Conservation (phyloP, 2,113 vertebrate genomes). For the Heterochromis multidens region DNA sequence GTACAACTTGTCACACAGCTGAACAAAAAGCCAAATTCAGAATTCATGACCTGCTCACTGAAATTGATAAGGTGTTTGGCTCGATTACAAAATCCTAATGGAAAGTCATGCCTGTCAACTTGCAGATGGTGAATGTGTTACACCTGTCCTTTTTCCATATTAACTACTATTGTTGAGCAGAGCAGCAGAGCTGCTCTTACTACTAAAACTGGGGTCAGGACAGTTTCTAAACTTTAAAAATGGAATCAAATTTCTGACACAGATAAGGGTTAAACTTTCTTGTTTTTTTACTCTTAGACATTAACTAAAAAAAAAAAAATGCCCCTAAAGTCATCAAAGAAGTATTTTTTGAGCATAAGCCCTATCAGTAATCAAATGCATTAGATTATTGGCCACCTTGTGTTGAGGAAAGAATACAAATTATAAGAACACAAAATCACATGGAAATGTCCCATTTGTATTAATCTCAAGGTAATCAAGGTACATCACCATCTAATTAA, state of each 20-base stretch:
- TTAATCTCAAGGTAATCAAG: constrained; percentile 39
- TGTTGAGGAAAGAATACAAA: not conserved
- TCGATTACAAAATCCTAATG: constrained; percentile 47
- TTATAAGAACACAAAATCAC: not conserved
- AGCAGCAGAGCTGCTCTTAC: not conserved
- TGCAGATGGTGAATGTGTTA: constrained; percentile 39
- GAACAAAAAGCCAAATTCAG: constrained; percentile 36
- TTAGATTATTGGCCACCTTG: not conserved
- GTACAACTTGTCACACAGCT: constrained; percentile 38
- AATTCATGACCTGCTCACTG: constrained; percentile 42
- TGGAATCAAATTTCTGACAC: not conserved
- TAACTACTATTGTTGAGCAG: constrained; percentile 19
- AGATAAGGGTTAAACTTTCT: not conserved
- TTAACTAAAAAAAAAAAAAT: not conserved
- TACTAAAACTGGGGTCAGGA: not conserved
- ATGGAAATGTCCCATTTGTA: not conserved
- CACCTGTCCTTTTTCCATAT: constrained; percentile 31
- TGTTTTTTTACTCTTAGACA: not conserved
- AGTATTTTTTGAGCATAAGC: not conserved
- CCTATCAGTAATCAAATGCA: not conserved
- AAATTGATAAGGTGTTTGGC: constrained; percentile 51
- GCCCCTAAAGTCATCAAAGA: not conserved
- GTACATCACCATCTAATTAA: constrained; percentile 45
- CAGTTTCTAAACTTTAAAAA: not conserved
- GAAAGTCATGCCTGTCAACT: constrained; percentile 36